Conservation (phyloP, 2,888 invertebrate genomes). For the Cataglyphis albicans region DNA sequence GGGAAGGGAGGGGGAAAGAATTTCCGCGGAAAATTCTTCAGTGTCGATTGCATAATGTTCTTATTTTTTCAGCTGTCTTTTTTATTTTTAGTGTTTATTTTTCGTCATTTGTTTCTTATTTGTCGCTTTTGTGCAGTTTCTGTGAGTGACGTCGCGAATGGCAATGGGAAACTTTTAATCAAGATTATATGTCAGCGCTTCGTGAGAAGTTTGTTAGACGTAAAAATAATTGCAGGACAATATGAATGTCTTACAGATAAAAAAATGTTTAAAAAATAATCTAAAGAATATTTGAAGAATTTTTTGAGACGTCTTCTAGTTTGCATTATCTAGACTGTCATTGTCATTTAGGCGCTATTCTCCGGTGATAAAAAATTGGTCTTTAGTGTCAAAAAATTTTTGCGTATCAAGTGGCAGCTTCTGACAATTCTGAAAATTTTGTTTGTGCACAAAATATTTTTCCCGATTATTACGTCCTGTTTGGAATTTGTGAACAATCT, state of each 20-base stretch:
- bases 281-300: neutral
- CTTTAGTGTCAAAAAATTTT: constrained; percentile 19
- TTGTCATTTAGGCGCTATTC: constrained; percentile 7
- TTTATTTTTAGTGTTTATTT: constrained; percentile 10
- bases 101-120: constrained; percentile 31
- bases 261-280: neutral
- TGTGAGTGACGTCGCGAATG: neutral
- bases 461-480: neutral
- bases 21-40: neutral
- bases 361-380: neutral
- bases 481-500: neutral
- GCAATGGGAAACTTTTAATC: constrained; percentile 24
- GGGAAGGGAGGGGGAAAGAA: neutral
- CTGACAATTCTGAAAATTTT: neutral
- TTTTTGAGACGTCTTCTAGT: constrained; percentile 8
- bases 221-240: constrained; percentile 18
- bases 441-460: constrained; percentile 3
- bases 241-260: neutral
- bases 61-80: constrained; percentile 8
- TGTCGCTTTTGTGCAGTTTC: neutral
- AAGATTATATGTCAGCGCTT: neutral
- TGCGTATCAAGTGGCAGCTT: neutral
- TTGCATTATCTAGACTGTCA: constrained; percentile 11
- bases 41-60: constrained; percentile 3
- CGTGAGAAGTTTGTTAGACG: neutral